Conservation (phyloP, 92 coral and sea anemone species). For the Meandrina meandrites region DNA sequence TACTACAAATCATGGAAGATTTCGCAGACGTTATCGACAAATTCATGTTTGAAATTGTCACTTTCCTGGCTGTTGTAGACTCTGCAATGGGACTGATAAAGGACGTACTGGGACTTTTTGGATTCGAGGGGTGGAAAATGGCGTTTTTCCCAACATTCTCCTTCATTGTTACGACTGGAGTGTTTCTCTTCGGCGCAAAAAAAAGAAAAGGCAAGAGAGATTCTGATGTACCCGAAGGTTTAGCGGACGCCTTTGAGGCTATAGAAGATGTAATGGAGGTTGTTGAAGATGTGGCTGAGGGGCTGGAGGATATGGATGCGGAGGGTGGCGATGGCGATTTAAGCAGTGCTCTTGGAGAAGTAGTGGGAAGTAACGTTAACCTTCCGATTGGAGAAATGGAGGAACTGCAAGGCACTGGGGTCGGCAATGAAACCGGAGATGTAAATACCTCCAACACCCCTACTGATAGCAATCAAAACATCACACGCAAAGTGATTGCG, state of each 20-base stretch:
- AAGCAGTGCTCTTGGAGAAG: constrained; percentile 54
- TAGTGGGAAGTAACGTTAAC: constrained; percentile 24
- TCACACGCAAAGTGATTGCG: constrained; percentile 68
- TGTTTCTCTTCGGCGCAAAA: constrained; percentile 86
- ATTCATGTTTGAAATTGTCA: constrained; percentile 93
- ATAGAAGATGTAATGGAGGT: constrained; percentile 74
- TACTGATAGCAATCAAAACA: constrained; percentile 44
- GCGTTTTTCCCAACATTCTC: constrained; percentile 89
- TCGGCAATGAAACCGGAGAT: constrained; percentile 35
- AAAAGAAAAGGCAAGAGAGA: constrained; percentile 89
- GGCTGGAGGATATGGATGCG: constrained; percentile 60
- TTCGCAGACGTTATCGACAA: constrained; percentile 91
- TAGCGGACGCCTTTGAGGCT: constrained; percentile 77
- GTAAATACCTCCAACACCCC: constrained; percentile 31
- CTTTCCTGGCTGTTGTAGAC: constrained; percentile 86
- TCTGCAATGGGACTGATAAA: constrained; percentile 90
- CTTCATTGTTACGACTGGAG: constrained; percentile 78
- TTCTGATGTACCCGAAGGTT: constrained; percentile 75
- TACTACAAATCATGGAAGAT: constrained; percentile 79
- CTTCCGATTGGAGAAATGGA: constrained; percentile 25
- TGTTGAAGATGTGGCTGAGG: constrained; percentile 83
- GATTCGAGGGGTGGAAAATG: constrained; percentile 86
- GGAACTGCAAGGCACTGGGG: constrained; percentile 33
- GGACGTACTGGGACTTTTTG: constrained; percentile 80
- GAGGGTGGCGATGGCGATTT: constrained; percentile 56